Percentiles rank a stretch among this genome's conserved stretches.
Evolutionary conservation across 2,113 vertebrate genomes (phyloP).

Genomic region (Manacus vitellinus): DNA sequence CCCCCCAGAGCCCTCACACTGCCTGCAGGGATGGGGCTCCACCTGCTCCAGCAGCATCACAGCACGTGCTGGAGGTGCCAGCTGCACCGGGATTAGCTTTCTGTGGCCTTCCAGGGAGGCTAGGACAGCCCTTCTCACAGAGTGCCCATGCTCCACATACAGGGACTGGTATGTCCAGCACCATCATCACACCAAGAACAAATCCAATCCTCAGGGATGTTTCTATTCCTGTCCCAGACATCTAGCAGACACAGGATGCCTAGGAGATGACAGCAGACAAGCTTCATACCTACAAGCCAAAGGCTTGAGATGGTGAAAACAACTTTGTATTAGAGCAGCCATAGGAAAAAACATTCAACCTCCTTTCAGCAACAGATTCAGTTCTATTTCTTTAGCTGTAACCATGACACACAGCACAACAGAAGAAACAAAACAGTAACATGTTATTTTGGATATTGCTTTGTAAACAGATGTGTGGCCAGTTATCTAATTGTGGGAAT

Average conservation of each 20-base stretch:
- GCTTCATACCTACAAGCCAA: background rate
- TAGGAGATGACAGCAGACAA: background rate
- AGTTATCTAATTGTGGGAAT: background rate
- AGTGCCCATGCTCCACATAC: background rate
- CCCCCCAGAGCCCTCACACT: background rate
- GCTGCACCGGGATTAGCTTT: background rate
- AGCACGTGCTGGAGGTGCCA: background rate
- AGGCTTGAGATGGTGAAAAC: background rate
- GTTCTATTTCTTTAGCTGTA: background rate
- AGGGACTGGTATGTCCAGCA: background rate
- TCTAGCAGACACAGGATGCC: background rate
- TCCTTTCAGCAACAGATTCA: background rate
- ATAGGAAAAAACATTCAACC: background rate
- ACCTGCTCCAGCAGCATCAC: background rate
- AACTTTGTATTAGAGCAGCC: background rate
- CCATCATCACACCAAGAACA: accelerated
- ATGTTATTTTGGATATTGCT: constrained; percentile 6
- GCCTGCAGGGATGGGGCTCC: background rate
- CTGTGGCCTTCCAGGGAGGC: background rate
- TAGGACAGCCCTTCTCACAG: background rate
- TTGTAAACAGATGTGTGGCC: background rate
- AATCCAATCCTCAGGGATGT: background rate
- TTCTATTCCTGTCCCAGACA: background rate
- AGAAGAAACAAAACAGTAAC: background rate
- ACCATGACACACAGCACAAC: background rate